Evolutionary conservation across 2,888 invertebrate genomes (phyloP).

Genomic region (Melieria omissa): DNA sequence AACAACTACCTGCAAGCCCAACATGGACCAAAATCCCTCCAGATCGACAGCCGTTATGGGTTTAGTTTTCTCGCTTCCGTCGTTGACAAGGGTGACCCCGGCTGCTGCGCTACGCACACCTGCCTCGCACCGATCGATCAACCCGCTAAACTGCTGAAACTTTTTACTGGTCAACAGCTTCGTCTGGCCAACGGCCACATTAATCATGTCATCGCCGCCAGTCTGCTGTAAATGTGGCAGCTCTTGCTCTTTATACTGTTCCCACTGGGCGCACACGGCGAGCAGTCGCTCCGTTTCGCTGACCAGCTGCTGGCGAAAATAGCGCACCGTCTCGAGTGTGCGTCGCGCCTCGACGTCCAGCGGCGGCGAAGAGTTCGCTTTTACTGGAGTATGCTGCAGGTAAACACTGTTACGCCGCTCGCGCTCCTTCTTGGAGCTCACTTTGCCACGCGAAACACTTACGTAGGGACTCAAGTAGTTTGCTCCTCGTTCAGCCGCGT

Average conservation of each 20-base stretch:
- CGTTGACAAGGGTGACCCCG: neutral
- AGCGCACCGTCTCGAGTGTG: constrained; percentile 56
- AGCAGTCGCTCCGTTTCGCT: constrained; percentile 68
- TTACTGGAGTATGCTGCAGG: constrained; percentile 40
- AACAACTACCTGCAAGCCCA: constrained; percentile 70
- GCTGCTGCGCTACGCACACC: constrained; percentile 46
- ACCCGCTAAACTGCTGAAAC: constrained; percentile 75
- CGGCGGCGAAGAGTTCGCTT: constrained; percentile 34
- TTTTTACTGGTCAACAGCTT: constrained; percentile 78
- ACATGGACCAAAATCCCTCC: constrained; percentile 76
- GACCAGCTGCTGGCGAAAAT: constrained; percentile 62
- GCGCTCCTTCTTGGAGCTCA: constrained; percentile 68
- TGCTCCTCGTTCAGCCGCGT: constrained; percentile 38
- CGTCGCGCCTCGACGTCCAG: constrained; percentile 41
- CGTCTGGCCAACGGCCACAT: constrained; percentile 80
- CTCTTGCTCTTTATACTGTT: constrained; percentile 56
- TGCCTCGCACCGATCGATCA: constrained; percentile 67
- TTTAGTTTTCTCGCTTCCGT: constrained; percentile 56
- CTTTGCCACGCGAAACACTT: constrained; percentile 70
- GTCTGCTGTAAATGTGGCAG: constrained; percentile 60
- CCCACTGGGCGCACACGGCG: constrained; percentile 68
- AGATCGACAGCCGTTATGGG: constrained; percentile 71
- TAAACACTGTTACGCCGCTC: constrained; percentile 60
- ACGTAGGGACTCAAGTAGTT: constrained; percentile 68
- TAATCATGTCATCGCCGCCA: constrained; percentile 69